Evolutionary conservation across 2,113 vertebrate genomes (phyloP).

Genomic region (Ranitomeya variabilis): DNA sequence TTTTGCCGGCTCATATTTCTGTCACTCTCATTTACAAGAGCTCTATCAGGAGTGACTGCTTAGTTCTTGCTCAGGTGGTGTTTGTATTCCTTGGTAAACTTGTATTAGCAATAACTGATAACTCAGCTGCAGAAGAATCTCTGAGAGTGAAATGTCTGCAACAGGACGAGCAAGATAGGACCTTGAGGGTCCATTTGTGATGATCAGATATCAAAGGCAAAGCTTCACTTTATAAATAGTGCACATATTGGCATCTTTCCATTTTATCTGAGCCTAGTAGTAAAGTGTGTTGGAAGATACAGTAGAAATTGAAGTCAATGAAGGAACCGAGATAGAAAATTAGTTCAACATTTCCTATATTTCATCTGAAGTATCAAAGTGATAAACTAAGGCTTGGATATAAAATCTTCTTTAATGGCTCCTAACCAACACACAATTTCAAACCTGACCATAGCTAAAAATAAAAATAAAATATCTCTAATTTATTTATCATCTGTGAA

Average conservation of each 20-base stretch:
- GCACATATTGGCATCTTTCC: background rate
- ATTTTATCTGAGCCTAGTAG: background rate
- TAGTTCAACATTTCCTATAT: background rate
- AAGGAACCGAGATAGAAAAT: background rate
- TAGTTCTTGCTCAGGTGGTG: slow-evolving; percentile 1
- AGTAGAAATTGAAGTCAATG: background rate
- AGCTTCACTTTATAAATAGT: background rate
- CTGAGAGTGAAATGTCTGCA: background rate
- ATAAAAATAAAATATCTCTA: background rate
- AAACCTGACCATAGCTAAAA: background rate
- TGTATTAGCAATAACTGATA: background rate
- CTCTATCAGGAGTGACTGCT: background rate
- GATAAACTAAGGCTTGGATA: background rate
- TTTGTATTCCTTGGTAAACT: slow-evolving; percentile 6
- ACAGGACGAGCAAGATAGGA: background rate
- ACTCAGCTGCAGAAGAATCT: background rate
- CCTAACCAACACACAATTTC: background rate
- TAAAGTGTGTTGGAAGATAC: background rate
- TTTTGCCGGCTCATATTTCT: background rate
- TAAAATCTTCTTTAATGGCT: background rate
- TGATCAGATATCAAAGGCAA: background rate
- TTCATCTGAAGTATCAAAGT: background rate
- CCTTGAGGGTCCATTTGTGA: background rate
- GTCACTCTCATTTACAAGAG: background rate
- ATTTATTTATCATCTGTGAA: background rate